Base-by-base conservation (phyloP, 2,797 vertebrate genomes). In the Tachyglossus aculeatus region DNA sequence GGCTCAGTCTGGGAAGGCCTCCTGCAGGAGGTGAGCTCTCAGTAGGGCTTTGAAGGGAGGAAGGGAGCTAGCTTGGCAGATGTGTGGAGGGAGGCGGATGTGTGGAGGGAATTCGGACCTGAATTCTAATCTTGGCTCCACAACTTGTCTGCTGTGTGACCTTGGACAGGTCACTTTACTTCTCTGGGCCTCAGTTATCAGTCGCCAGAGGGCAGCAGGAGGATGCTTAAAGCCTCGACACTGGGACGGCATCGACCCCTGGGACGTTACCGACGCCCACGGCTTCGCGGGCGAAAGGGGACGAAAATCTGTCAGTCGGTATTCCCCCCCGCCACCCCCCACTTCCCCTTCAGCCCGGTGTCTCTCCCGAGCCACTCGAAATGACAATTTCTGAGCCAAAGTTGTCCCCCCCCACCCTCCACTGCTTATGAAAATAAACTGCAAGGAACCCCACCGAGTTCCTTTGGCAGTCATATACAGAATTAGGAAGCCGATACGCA, bases 161-260 rank as follows among this genome's bases (percentile, higher is more conserved):
- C 40, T 1, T 4, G n/a, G 9, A 12, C 10, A 5, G 40, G 16
- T 34, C 27, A 40, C 45, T 11, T 6, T 54, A 71, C 38, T 39
- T 43, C 37, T 12, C 9, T 29, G 27, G 22, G 24, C 61, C 0
- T 16, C 32, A 51, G 15, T 25, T 66, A 71, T 71, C 53, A n/a
- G 61, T 74, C 51, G 2, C 75, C 83, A 87, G 78, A 80, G 67
- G 80, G 80, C 83, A 83, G 75, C 60, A 80, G 75, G 51, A 78
- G 45, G 59, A 84, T 81, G 76, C 81, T 29, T 21, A 62, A 22
- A 32, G 2, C 63, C 7, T 37, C 41, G 13, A 27, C 4, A 4
- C 14, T 57, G 29, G 31, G 39, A 11, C 31, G 25, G 4, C 1
- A 3, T 3, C 6, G 0, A 5, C 7, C 19, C 7, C 39, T 44